A percentile compares a stretch with the other conserved stretches of the same genome.
These are phyloP conservation scores for Drosophila pegasa DNA, from an alignment of 2,888 invertebrate genomes.

Conservation along the genomic window DNA sequence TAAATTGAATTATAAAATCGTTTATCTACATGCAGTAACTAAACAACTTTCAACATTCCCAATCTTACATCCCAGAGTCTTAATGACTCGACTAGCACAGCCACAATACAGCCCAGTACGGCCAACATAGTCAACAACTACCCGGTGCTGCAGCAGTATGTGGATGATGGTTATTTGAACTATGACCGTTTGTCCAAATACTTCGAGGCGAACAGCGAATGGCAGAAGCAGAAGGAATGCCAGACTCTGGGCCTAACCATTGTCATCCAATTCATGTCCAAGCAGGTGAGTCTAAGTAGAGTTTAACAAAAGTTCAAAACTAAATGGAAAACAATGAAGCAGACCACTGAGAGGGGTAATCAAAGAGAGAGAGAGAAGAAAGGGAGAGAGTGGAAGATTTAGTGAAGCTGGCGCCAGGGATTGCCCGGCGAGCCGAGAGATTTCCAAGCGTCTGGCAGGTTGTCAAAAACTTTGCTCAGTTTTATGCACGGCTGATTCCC, in stretches of 20 bases:
- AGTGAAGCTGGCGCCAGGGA: conserved; percentile 60
- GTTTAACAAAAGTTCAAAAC: conserved; percentile 2
- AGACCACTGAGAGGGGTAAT: conserved; percentile 5
- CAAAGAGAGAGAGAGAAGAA: not conserved
- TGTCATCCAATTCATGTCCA: conserved; percentile 93
- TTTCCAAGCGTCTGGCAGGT: conserved; percentile 7
- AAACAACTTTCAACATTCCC: not conserved
- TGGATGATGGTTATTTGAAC: conserved; percentile 66
- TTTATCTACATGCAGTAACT: not conserved
- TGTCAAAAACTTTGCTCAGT: conserved; percentile 37
- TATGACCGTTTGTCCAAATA: conserved; percentile 63
- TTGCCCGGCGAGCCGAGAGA: conserved; percentile 19
- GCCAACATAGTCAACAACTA: conserved; percentile 27
- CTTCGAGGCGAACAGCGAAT: conserved; percentile 43
- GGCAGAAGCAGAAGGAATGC: conserved; percentile 84
- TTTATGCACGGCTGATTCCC: conserved; percentile 41
- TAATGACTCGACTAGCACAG: not conserved
- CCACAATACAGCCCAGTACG: conserved; percentile 10
- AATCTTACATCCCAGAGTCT: conserved; percentile 4
- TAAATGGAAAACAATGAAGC: not conserved
- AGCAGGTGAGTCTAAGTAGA: conserved; percentile 86
- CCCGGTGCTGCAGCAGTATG: conserved; percentile 53
- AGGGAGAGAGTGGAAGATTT: conserved; percentile 35
- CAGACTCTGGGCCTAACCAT: conserved; percentile 94
- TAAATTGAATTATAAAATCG: no score